Evolutionary conservation across 2,888 invertebrate species (phyloP).

Genomic region (Caenorhabditis sulstoni): DNA sequence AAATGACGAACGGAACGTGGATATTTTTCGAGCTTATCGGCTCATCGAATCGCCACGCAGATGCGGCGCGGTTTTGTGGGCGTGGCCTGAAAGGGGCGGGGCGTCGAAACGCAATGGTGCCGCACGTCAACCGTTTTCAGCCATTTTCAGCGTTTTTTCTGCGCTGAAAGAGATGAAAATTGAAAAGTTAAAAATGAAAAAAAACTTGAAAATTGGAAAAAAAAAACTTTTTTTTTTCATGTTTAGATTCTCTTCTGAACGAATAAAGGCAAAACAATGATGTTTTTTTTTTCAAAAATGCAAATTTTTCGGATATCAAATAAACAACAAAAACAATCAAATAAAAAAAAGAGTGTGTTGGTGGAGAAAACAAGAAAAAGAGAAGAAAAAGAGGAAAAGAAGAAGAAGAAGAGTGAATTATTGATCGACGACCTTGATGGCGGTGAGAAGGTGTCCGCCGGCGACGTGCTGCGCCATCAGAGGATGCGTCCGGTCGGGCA

Average conservation of each 20-base stretch:
- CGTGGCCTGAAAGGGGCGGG: slow-evolving; percentile 28
- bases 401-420: slow-evolving; percentile 21
- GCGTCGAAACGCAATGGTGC: slow-evolving; percentile 26
- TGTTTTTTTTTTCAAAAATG: no score
- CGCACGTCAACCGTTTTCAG: slow-evolving; percentile 4
- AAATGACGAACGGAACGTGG: slow-evolving; percentile 15
- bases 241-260: no score
- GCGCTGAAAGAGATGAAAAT: background rate
- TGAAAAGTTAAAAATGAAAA: slow-evolving; percentile 11
- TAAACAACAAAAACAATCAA: background rate
- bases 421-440: slow-evolving; percentile 82
- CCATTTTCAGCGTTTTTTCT: slow-evolving; percentile 3
- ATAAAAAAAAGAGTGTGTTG: slow-evolving; percentile 11
- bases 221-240: slow-evolving; percentile 5
- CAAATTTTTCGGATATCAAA: background rate
- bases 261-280: no score
- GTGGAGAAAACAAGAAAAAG: background rate
- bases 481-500: slow-evolving; percentile 89
- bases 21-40: slow-evolving; percentile 45
- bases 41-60: slow-evolving; percentile 45
- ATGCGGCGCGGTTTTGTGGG: slow-evolving; percentile 47
- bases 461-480: slow-evolving; percentile 91
- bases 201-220: slow-evolving; percentile 4
- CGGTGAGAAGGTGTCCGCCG: slow-evolving; percentile 92
- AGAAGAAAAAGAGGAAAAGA: slow-evolving; percentile 2